These are phyloP conservation scores for Rhinoderma darwinii DNA, from an alignment of 2,113 vertebrate species.

Conservation along the genomic window DNA sequence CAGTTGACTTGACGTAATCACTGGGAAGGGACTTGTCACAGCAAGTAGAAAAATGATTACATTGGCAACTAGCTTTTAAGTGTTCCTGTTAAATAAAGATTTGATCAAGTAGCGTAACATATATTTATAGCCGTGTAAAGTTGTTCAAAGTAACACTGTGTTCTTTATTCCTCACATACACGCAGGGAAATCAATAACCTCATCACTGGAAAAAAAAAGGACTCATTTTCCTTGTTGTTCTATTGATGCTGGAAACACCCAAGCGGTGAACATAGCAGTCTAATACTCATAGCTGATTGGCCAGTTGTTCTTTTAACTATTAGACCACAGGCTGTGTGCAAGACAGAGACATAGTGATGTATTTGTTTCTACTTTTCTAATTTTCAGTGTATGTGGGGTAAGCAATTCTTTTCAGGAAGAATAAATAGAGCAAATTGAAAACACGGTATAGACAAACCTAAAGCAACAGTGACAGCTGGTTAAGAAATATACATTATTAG, in stretches of 20 bases:
- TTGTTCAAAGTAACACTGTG: conserved; percentile 45
- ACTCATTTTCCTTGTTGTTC: not conserved
- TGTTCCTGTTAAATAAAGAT: conserved; percentile 47
- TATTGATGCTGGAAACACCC: not conserved
- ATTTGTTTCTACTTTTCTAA: conserved; percentile 22
- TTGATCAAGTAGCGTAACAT: conserved; percentile 38
- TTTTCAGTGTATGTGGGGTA: conserved; percentile 5
- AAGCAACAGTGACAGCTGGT: conserved; percentile 20
- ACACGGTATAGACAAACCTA: conserved; percentile 34
- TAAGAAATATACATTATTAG: conserved; percentile 46
- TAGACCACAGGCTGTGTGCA: not conserved
- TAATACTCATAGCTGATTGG: conserved; percentile 16
- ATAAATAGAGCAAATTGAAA: conserved; percentile 25
- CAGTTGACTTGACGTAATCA: conserved; percentile 14
- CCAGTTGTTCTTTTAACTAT: conserved; percentile 10
- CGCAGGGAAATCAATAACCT: conserved; percentile 49
- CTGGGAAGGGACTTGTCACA: conserved; percentile 15
- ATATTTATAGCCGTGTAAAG: conserved; percentile 38
- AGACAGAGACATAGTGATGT: not conserved
- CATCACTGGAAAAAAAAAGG: conserved; percentile 36
- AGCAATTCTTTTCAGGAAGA: conserved; percentile 35
- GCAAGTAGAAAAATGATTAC: conserved; percentile 22
- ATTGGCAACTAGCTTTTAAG: conserved; percentile 44
- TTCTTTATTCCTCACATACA: conserved; percentile 44
- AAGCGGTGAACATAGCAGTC: not conserved